These are phyloP conservation scores for Drosophila pachea DNA, from an alignment of 1,140 invertebrate genomes.

Conservation along the genomic window DNA sequence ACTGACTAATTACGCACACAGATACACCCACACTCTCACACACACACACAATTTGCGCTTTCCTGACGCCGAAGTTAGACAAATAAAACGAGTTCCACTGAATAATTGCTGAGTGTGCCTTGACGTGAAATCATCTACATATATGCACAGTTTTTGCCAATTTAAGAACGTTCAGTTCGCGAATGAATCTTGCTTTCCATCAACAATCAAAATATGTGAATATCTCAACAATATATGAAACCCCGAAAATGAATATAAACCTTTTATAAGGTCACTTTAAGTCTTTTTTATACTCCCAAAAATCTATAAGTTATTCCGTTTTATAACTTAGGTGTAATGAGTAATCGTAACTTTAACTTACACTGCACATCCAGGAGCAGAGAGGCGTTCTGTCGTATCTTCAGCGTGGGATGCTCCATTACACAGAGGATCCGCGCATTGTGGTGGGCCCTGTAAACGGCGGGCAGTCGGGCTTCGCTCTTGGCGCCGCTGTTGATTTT, in stretches of 20 bases:
- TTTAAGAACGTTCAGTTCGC: no score
- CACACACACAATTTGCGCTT: background rate
- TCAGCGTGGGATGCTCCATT: constrained; percentile 85
- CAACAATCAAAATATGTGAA: no score
- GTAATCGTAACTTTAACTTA: constrained; percentile 80
- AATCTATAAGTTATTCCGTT: background rate
- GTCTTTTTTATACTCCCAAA: no score
- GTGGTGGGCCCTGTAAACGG: constrained; percentile 86
- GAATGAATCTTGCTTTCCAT: no score
- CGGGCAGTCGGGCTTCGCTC: constrained; percentile 83
- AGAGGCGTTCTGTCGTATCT: constrained; percentile 84
- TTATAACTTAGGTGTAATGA: background rate
- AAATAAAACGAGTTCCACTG: background rate
- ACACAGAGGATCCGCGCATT: constrained; percentile 87
- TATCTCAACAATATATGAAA: no score
- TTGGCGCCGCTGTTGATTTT: constrained; percentile 80
- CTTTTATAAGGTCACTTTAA: no score
- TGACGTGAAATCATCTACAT: background rate
- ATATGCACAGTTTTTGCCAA: no score
- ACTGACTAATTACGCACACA: constrained; percentile 12
- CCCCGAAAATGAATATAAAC: no score
- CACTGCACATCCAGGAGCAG: constrained; percentile 89
- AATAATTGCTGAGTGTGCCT: background rate
- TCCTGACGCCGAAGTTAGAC: background rate
- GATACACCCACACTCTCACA: no score